These are phyloP conservation scores for Cydia pomonella DNA, from an alignment of 1,140 invertebrate species.

Conservation along the genomic window DNA sequence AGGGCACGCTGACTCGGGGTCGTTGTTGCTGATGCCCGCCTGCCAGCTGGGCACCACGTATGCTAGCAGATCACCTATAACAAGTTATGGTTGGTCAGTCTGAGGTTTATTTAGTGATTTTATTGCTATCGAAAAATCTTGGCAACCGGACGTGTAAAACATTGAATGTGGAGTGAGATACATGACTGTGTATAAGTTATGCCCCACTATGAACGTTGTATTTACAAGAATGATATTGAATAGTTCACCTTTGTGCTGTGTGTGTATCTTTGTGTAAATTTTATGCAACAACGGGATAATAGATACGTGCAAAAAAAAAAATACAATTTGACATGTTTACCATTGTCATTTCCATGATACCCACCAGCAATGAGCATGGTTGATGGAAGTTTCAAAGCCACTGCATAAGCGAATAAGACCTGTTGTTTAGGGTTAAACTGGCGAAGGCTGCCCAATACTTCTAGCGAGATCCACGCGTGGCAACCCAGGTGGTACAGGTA, in stretches of 20 bases:
- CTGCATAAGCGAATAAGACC: conserved; percentile 93
- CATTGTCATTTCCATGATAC: conserved; percentile 90
- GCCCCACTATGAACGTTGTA: no score
- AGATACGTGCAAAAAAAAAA: no score
- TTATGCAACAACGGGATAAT: no score
- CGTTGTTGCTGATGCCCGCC: conserved; percentile 83
- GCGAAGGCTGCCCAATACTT: conserved; percentile 86
- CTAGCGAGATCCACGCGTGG: conserved; percentile 94
- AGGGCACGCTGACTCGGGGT: conserved; percentile 87
- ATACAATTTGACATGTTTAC: not conserved
- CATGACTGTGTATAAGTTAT: no score
- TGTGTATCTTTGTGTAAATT: no score
- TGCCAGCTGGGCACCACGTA: conserved; percentile 89
- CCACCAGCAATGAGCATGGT: conserved; percentile 93
- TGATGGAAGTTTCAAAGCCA: conserved; percentile 89
- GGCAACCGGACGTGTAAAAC: no score
- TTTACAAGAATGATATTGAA: no score
- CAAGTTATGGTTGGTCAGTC: conserved; percentile 23
- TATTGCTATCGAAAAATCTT: no score
- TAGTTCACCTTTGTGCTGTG: no score
- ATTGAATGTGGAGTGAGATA: no score
- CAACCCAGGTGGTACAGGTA: conserved; percentile 97
- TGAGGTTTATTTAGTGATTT: no score
- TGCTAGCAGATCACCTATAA: conserved; percentile 85
- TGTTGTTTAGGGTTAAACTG: conserved; percentile 90